A percentile compares a stretch with the other conserved stretches of the same genome.
phyloP scores from a whole-genome alignment of 2,797 vertebrate species.

The Siniperca undulata region DNA sequence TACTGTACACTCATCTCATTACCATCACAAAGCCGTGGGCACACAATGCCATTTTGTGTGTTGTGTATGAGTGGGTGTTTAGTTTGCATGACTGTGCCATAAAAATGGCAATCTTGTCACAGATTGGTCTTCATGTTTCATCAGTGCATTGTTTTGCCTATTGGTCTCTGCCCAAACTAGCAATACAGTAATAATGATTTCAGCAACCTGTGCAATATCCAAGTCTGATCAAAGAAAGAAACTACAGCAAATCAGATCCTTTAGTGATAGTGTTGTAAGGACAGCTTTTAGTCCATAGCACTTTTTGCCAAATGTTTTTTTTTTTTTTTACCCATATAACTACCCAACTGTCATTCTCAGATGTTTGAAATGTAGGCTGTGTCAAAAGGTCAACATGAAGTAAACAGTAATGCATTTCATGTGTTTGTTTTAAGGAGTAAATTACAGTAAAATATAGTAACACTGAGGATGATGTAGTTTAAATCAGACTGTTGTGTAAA shows the following conservation, averaged over 20 bases:
- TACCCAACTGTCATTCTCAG: not conserved
- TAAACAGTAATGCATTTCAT: not conserved
- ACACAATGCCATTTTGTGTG: slow-evolving; percentile 33
- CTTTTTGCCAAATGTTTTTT: not conserved
- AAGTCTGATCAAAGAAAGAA: not conserved
- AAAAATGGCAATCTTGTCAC: slow-evolving; percentile 20
- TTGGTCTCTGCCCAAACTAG: slow-evolving; percentile 3
- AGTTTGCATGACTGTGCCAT: slow-evolving; percentile 49
- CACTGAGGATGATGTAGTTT: not conserved
- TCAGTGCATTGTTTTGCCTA: slow-evolving; percentile 14
- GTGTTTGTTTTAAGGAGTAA: slow-evolving; percentile 1
- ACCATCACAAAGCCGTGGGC: slow-evolving; percentile 35
- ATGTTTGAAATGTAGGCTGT: not conserved
- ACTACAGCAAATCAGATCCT: not conserved
- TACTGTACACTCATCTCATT: slow-evolving; percentile 25
- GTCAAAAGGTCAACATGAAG: not conserved
- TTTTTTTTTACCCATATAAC: slow-evolving; percentile 7
- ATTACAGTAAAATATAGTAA: not conserved
- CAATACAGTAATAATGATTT: not conserved
- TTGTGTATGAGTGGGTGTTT: slow-evolving; percentile 50
- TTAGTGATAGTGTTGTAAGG: not conserved
- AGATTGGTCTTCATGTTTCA: not conserved
- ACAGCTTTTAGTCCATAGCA: not conserved
- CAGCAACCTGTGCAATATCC: not conserved
- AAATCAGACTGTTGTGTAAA: not conserved